Evolutionary conservation across 2,888 invertebrate species (phyloP).

Genomic region (Lagria hirta): DNA sequence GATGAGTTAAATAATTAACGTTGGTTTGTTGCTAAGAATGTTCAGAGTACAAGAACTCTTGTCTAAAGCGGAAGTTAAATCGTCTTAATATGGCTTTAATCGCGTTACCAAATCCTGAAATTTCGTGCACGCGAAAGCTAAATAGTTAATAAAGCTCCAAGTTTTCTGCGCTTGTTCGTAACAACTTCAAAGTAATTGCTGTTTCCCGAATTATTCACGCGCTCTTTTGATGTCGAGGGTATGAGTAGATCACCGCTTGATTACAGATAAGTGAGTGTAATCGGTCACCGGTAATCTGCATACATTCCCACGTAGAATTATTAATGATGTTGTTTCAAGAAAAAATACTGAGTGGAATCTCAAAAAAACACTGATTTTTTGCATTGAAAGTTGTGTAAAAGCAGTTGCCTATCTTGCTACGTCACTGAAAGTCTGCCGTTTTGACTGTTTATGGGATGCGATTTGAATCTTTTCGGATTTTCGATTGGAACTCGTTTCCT

Average conservation of each 20-base stretch:
- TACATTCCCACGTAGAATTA: constrained; percentile 37
- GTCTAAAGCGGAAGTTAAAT: constrained; percentile 12
- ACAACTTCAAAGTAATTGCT: constrained; percentile 46
- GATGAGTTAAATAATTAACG: too few relatives aligned
- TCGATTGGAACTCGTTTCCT: constrained; percentile 35
- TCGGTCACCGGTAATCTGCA: constrained; percentile 48
- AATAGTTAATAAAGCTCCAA: constrained; percentile 41
- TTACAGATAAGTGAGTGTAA: constrained; percentile 45
- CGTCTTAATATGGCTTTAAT: constrained; percentile 11
- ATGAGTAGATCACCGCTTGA: constrained; percentile 39
- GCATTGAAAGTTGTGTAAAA: too few relatives aligned
- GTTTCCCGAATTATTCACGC: constrained; percentile 46
- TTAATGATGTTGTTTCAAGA: constrained; percentile 33
- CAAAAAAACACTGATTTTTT: too few relatives aligned
- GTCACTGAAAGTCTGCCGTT: too few relatives aligned
- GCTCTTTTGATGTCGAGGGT: constrained; percentile 46
- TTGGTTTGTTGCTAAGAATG: too few relatives aligned
- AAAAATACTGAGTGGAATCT: too few relatives aligned
- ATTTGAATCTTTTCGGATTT: constrained; percentile 35
- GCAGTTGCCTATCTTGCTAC: too few relatives aligned
- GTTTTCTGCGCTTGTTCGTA: constrained; percentile 31
- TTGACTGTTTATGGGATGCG: constrained; percentile 27
- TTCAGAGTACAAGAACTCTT: too few relatives aligned
- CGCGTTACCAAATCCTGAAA: constrained; percentile 19
- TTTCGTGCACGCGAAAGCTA: constrained; percentile 37